Evolutionary conservation across 2,888 invertebrate species (phyloP).

Genomic region (Acanthosepion lycidas): DNA sequence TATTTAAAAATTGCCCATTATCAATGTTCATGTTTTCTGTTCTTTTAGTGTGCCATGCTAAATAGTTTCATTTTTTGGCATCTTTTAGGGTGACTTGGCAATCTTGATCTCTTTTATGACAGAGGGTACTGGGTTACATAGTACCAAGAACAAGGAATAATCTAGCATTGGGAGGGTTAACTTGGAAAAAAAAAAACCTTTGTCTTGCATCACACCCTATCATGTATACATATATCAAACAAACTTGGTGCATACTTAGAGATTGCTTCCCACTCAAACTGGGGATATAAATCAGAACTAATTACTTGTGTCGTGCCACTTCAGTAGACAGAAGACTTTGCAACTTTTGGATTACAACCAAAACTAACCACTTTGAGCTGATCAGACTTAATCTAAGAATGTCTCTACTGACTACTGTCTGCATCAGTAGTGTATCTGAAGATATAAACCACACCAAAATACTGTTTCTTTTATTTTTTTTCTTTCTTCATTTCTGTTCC

Average conservation of each 20-base stretch:
- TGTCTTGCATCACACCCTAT: neutral
- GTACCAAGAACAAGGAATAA: neutral
- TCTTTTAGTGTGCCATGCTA: too few relatives aligned
- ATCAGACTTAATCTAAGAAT: neutral
- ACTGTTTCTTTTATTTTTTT: neutral
- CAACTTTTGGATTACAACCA: slow-evolving; percentile 33
- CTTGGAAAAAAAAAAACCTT: neutral
- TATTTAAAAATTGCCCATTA: too few relatives aligned
- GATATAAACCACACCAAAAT: neutral
- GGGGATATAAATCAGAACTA: slow-evolving; percentile 12
- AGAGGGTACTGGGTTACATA: too few relatives aligned
- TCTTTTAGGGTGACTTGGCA: too few relatives aligned
- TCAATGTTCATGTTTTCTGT: too few relatives aligned
- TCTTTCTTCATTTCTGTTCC: neutral
- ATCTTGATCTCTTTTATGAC: too few relatives aligned
- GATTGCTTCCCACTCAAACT: neutral
- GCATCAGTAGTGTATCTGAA: neutral
- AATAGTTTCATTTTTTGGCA: too few relatives aligned
- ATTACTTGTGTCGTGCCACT: slow-evolving; percentile 21
- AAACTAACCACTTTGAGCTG: slow-evolving; percentile 23
- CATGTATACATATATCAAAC: neutral
- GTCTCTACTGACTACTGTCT: neutral
- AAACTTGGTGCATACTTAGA: neutral
- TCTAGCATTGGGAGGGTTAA: neutral
- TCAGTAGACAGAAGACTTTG: neutral